Evolutionary conservation across 2,888 invertebrate species (phyloP), one percentile per base, ranked within the genome.

Genomic region (Drosophila robusta): DNA sequence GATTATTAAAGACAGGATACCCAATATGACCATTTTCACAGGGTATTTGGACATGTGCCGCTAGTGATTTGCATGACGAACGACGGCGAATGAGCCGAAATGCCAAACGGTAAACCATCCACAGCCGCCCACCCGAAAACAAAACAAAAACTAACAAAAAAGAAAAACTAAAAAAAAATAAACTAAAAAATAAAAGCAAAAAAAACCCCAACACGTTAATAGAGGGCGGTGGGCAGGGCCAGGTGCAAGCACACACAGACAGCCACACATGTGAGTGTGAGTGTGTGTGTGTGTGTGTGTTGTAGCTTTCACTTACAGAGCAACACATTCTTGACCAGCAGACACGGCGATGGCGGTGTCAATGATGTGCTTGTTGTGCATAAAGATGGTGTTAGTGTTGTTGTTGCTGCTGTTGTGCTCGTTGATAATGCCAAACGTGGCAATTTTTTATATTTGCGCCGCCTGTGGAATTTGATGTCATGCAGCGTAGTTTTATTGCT

Each of bases 281-380:
- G 32, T 26, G n/a, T 49, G 55, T 51, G 44, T 50, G n/a, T 39
- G 24, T 29, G 29, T 49, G 44, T 46, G 47, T 41, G 36, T 32
- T 58, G 70, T 57, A 60, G 77, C 78, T 79, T 80, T 77, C 80
- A 90, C 91, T 90, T 89, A 90, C 90, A 85, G 71, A 80, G 81
- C 62, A 80, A 71, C 69, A 90, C 88, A 90, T 91, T 91, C 81
- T 90, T 90, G 71, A 86, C 78, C 69, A 90, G 84, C 68, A 86
- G 70, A 72, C 81, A 80, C 64, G 89, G 80, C 22, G 68, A 57
- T 56, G 54, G 78, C 16, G 67, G 60, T 66, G 64, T 60, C 51
- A 71, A 58, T 64, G 62, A 14, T 47, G 63, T 41, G 42, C n/a
- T 24, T 12, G 42, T 29, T 45, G 29, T 29, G 54, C 54, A 54